A percentile compares a stretch with the other conserved stretches of the same genome.
Evolutionary conservation across 2,797 vertebrate genomes (phyloP).

Genomic region (Xyrichtys novacula): DNA sequence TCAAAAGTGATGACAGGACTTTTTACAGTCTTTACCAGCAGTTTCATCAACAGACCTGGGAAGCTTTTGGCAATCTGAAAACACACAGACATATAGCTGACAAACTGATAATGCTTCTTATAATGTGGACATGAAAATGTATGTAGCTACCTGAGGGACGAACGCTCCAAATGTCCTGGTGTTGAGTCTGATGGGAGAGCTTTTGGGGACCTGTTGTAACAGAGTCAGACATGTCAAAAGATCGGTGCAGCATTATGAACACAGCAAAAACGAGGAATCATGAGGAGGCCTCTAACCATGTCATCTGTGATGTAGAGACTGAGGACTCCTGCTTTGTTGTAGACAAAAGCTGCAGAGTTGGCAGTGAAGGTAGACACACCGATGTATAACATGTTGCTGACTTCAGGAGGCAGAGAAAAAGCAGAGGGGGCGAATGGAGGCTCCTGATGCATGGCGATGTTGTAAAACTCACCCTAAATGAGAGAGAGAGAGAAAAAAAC

Average conservation of each 20-base stretch:
- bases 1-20: slow-evolving; percentile 67
- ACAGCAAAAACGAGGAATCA: background rate
- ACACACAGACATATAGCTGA: background rate
- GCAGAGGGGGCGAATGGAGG: slow-evolving; percentile 82
- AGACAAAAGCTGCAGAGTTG: slow-evolving; percentile 88
- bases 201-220: slow-evolving; percentile 74
- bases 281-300: slow-evolving; percentile 75
- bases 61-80: slow-evolving; percentile 77
- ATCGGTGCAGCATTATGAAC: background rate
- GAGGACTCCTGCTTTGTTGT: slow-evolving; percentile 84
- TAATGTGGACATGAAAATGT: background rate
- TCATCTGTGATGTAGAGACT: slow-evolving; percentile 84
- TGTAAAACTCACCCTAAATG: slow-evolving; percentile 85
- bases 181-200: slow-evolving; percentile 80
- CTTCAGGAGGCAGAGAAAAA: slow-evolving; percentile 78
- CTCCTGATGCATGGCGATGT: slow-evolving; percentile 81
- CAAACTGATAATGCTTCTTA: background rate
- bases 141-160: slow-evolving; percentile 83
- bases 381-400: slow-evolving; percentile 86
- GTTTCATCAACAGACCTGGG: slow-evolving; percentile 81
- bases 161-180: slow-evolving; percentile 79
- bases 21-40: slow-evolving; percentile 70
- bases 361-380: slow-evolving; percentile 86
- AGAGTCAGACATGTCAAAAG: background rate
- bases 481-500: too few relatives aligned